Conservation (phyloP, 2,888 invertebrate genomes). For the Dexiosoma caninum region DNA sequence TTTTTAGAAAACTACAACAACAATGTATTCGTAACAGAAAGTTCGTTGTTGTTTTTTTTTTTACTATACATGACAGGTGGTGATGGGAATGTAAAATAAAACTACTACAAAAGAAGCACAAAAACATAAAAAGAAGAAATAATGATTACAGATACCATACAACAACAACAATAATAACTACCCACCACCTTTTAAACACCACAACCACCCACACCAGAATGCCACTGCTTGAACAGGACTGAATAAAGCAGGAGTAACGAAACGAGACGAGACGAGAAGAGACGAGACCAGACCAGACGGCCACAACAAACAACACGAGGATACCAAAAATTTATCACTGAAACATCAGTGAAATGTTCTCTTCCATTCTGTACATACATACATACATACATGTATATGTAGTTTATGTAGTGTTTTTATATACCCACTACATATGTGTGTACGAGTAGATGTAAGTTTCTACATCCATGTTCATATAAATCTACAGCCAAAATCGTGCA, state of each 20-base stretch:
- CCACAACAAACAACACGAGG: conserved; percentile 61
- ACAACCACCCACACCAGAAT: conserved; percentile 5
- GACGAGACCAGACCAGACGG: not conserved
- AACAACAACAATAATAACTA: conserved; percentile 35
- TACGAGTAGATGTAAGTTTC: not conserved
- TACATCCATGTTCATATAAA: not conserved
- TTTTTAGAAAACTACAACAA: not conserved
- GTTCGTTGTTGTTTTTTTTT: conserved; percentile 3
- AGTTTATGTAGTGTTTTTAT: too few relatives aligned
- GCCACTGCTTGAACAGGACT: not conserved
- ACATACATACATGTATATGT: not conserved
- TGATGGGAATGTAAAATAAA: conserved; percentile 40
- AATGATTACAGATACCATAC: conserved; percentile 63
- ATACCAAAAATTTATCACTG: conserved; percentile 73
- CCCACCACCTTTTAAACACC: not conserved
- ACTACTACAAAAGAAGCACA: not conserved
- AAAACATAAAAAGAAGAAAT: conserved; percentile 24
- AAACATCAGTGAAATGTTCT: conserved; percentile 64
- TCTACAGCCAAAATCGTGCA: not conserved
- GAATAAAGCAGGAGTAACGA: not conserved
- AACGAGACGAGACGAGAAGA: not conserved
- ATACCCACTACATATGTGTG: not conserved
- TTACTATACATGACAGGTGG: conserved; percentile 1
- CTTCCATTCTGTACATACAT: not conserved
- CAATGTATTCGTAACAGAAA: not conserved